Conservation (phyloP, 2,888 invertebrate genomes). For the Acronicta alni region DNA sequence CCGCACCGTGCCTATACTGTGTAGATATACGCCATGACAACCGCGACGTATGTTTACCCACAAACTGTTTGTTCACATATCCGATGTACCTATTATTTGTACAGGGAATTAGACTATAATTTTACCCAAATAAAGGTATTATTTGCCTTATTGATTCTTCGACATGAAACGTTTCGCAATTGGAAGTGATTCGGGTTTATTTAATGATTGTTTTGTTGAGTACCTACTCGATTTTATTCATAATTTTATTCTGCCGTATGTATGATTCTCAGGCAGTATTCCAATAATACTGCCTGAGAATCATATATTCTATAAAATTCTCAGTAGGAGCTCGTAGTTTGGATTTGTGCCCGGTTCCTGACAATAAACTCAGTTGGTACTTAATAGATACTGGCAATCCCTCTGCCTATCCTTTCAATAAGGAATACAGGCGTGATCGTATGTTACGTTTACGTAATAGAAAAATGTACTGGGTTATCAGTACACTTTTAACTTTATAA, state of each 20-base stretch:
- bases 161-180: slow-evolving; percentile 8
- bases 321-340: too few species aligned
- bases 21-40: slow-evolving; percentile 51
- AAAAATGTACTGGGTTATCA: too few species aligned
- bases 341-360: too few species aligned
- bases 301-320: too few species aligned
- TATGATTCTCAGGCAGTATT: too few species aligned
- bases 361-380: too few species aligned
- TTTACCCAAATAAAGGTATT: slow-evolving; percentile 60
- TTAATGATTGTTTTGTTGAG: slow-evolving; percentile 13
- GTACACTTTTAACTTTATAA: background rate
- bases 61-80: slow-evolving; percentile 78
- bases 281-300: too few species aligned
- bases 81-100: slow-evolving; percentile 79
- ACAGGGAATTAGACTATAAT: slow-evolving; percentile 73
- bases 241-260: background rate
- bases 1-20: slow-evolving; percentile 46
- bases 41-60: slow-evolving; percentile 69
- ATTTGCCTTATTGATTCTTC: slow-evolving; percentile 38
- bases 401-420: too few species aligned
- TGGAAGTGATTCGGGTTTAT: slow-evolving; percentile 14
- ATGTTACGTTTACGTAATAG: too few species aligned
- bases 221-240: background rate
- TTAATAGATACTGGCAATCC: too few species aligned
- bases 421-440: too few species aligned